Base-by-base conservation (phyloP, 23 tunicate genomes). In the Ascidia mentula region DNA sequence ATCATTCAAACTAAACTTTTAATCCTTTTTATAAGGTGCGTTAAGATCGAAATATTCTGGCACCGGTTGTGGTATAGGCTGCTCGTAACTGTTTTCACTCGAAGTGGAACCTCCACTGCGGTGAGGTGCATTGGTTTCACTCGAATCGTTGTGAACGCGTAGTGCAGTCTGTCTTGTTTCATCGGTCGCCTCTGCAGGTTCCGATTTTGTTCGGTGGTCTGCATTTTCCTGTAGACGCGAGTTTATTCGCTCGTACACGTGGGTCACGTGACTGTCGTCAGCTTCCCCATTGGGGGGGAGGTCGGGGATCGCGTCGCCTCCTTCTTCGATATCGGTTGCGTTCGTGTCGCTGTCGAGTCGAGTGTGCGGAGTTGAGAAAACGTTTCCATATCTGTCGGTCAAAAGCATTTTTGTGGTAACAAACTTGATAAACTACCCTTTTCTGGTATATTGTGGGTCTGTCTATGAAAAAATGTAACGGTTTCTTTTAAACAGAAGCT, bases 51-150 rank as follows among this genome's bases (percentile, higher is more conserved):
- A 53, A 28, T 53, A 53, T 26, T 20, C 65, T 9, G 65, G 65
- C 13, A 20, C 28, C 24, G 22, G 65, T 9, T 53, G 65, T 5
- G 65, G 65, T 20, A 53, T 53, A 26, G 65, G 65, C 65, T 53
- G 65, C 13, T 53, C 65, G 65, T 53, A 53, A 53, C 65, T 53
- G 13, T 53, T 53, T 53, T 53, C 65, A 53, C 65, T 53, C 24
- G 65, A 53, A 53, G 53, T 42, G 53, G 53, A 9, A 9, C 15
- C 15, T 9, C 12, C 15, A 42, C 53, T 42, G 12, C 15, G 15
- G 12, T 9, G 15, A 42, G 12, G 15, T 15, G 53, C 15, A 42
- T 42, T 15, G 15, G 15, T 12, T 42, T 15, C 53, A 15, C 53
- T 42, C 15, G 53, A 42, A 42, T 15, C 53, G 15, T 42, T 42